Percentiles rank a stretch among this genome's conserved stretches.
Conservation (phyloP, 2,797 vertebrate genomes). For the Sciaenops ocellatus region DNA sequence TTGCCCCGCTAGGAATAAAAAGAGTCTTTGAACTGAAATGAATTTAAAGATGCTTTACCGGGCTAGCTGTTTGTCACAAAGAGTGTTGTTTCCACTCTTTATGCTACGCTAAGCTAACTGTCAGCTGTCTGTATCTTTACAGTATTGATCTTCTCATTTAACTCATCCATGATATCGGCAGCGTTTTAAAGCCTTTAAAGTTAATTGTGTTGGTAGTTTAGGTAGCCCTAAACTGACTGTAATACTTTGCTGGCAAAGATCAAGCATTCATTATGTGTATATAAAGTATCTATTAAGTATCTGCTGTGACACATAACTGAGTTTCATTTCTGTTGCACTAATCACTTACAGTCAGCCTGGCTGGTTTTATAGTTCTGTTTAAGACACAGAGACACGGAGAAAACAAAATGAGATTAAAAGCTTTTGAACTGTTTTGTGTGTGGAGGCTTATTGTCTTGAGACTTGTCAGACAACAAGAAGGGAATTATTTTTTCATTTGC, state of each 20-base stretch:
- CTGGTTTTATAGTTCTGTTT: not conserved
- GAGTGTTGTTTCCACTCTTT: no score
- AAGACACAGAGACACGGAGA: conserved; percentile 10
- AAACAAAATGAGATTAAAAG: conserved; percentile 21
- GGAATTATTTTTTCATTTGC: conserved; percentile 15
- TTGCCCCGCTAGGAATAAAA: not conserved
- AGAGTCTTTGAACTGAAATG: not conserved
- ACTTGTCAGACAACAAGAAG: conserved; percentile 4
- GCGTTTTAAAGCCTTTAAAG: no score
- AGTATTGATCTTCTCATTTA: not conserved
- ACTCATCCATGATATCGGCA: no score
- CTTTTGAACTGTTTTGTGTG: conserved; percentile 14
- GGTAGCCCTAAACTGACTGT: not conserved
- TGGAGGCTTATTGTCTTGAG: conserved; percentile 1
- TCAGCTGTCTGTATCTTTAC: not conserved
- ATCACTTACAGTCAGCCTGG: not conserved
- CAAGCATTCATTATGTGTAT: conserved; percentile 8
- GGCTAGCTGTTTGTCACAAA: no score
- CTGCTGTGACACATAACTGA: not conserved
- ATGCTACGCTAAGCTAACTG: no score
- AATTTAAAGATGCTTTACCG: not conserved
- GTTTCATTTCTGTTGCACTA: conserved; percentile 3
- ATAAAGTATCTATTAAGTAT: not conserved
- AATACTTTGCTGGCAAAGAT: conserved; percentile 4
- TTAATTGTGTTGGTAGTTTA: not conserved